These are phyloP conservation scores for Streptopelia turtur DNA, from an alignment of 2,797 vertebrate species.

Conservation along the genomic window DNA sequence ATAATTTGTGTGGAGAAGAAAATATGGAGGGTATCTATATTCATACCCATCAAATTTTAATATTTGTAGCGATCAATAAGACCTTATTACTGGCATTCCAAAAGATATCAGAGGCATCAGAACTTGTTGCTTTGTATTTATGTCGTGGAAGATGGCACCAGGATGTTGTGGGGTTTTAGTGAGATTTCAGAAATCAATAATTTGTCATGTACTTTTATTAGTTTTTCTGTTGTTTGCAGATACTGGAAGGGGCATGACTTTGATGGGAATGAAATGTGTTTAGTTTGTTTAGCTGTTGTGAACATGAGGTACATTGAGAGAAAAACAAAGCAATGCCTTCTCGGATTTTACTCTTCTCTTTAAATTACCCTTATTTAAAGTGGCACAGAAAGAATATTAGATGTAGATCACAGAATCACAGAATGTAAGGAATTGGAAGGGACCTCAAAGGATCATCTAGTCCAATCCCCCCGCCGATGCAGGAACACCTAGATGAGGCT, in stretches of 20 bases:
- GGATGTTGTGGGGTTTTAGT: neutral
- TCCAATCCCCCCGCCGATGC: too few relatives aligned
- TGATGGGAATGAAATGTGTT: neutral
- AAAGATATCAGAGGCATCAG: neutral
- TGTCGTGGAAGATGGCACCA: neutral
- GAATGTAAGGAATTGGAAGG: too few relatives aligned
- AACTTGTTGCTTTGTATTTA: neutral
- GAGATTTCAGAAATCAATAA: neutral
- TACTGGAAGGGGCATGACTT: neutral
- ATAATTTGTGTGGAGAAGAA: neutral
- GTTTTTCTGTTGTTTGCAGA: neutral
- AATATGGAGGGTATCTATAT: neutral
- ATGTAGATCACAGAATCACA: neutral
- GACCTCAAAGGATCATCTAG: too few relatives aligned
- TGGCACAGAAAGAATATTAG: neutral
- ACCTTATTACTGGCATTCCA: neutral
- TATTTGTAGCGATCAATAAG: neutral
- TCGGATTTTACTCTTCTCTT: neutral
- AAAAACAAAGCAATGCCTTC: neutral
- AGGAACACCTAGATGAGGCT: too few relatives aligned
- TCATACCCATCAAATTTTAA: neutral
- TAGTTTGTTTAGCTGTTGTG: neutral
- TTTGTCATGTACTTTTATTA: neutral
- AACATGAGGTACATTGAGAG: neutral
- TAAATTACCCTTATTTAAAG: neutral